Evolutionary conservation across 35 echinoderm and acorn worm species (phyloP), one percentile per base, ranked within the genome.

Genomic region (Ptychodera flava): DNA sequence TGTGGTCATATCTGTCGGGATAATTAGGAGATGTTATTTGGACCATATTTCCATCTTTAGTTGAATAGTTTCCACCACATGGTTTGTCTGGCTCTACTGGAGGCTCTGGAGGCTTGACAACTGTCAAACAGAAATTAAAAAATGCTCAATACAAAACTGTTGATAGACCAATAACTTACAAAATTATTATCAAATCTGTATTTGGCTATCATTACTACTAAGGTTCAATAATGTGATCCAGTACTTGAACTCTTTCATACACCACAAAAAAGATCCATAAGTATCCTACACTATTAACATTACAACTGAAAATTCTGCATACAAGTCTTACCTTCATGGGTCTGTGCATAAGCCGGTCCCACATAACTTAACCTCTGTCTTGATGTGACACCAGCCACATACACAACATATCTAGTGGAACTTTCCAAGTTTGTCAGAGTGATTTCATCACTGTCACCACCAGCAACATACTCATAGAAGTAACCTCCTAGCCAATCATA

Each of bases 311-410:
- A n/a, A n/a, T n/a, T n/a, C n/a, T n/a, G n/a, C n/a, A n/a, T n/a
- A n/a, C n/a, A n/a, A n/a, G n/a, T n/a, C n/a, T n/a, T 64, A 64
- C 45, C 45, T 64, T 64, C 6, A 64, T 64, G 45, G 6, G 45
- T 64, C 6, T 64, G 22, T 64, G 45, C 45, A 6, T 64, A 6
- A 12, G 22, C 45, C 22, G 85, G 64, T 29, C 84, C 38, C 29
- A 35, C 90, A 0, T 83, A 29, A n/a, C 78, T 80, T 16, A 97
- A 37, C 30, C 31, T 81, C 0, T 30, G 33, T 38, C 78, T 38
- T 1, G 90, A 90, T 0, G 95, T 97, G 88, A 82, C 76, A 29
- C 92, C 90, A 30, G 87, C 90, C 12, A 97, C 91, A 64, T 87
- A 81, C 78, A 97, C 92, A 14, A 92, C 90, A 83, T 97, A 97